Evolutionary conservation across 1,140 invertebrate genomes (phyloP).

Genomic region (Ptiloglossa arizonensis): DNA sequence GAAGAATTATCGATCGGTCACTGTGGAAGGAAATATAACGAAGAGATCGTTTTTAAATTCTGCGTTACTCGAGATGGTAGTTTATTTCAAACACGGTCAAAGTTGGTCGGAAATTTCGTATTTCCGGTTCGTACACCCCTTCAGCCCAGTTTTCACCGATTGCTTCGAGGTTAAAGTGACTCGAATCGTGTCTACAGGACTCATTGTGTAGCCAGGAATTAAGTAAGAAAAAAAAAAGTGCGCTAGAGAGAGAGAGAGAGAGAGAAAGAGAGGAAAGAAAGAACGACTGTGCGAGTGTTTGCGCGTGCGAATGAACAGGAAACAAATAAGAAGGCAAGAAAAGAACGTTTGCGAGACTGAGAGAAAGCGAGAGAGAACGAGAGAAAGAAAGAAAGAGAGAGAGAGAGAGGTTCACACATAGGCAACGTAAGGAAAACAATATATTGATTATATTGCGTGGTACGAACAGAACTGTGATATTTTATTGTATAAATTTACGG

Average conservation of each 20-base stretch:
- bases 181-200: background rate
- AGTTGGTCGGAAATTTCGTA: no score
- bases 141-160: background rate
- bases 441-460: slow-evolving; percentile 79
- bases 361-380: no score
- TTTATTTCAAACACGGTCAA: no score
- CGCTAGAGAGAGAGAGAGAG: no score
- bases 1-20: background rate
- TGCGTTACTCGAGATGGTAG: no score
- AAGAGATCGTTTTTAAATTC: no score
- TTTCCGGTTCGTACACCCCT: no score
- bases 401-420: slow-evolving; percentile 63
- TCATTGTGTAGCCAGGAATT: background rate
- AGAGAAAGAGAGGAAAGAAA: no score
- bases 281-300: slow-evolving; percentile 33
- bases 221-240: slow-evolving; percentile 34
- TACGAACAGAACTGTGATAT: slow-evolving; percentile 83
- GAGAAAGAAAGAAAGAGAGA: slow-evolving; percentile 19
- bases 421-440: slow-evolving; percentile 72
- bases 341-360: slow-evolving; percentile 36
- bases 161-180: slow-evolving; percentile 27
- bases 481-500: slow-evolving; percentile 80
- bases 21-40: no score
- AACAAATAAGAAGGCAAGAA: slow-evolving; percentile 9
- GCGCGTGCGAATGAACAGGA: slow-evolving; percentile 10